phyloP scores from a whole-genome alignment of 2,888 invertebrate genomes.

The Cristatella mucedo region DNA sequence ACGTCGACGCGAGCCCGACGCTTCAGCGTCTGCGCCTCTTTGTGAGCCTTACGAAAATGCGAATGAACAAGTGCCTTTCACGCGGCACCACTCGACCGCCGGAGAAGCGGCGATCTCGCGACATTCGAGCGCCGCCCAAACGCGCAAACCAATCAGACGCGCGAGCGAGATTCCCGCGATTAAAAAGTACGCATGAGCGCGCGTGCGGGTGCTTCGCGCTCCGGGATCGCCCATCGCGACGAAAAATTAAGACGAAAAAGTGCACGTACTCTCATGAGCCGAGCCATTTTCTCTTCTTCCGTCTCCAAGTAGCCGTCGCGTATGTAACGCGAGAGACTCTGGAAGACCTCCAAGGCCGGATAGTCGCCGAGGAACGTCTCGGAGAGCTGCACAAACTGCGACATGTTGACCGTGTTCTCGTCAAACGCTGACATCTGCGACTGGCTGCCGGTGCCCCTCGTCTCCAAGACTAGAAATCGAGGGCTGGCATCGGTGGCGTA shows the following conservation, averaged over 20 bases:
- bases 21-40: constrained; percentile 25
- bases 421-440: constrained; percentile 34
- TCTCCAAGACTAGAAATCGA: constrained; percentile 13
- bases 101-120: too few relatives aligned
- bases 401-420: constrained; percentile 28
- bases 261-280: constrained; percentile 26
- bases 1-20: constrained; percentile 27
- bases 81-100: too few relatives aligned
- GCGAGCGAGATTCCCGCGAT: too few relatives aligned
- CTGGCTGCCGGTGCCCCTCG: constrained; percentile 17
- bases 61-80: too few relatives aligned
- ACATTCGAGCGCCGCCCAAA: too few relatives aligned
- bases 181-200: too few relatives aligned
- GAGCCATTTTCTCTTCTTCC: constrained; percentile 31
- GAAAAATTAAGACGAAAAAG: too few relatives aligned
- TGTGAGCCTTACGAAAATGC: too few relatives aligned
- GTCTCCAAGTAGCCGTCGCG: constrained; percentile 32
- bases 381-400: constrained; percentile 34
- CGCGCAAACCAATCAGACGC: too few relatives aligned
- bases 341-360: constrained; percentile 19
- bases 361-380: constrained; percentile 34
- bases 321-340: constrained; percentile 23
- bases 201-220: too few relatives aligned
- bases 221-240: too few relatives aligned
- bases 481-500: too few relatives aligned